phyloP scores from a whole-genome alignment of 2,888 invertebrate genomes.

The Sarcophaga rosellei region DNA sequence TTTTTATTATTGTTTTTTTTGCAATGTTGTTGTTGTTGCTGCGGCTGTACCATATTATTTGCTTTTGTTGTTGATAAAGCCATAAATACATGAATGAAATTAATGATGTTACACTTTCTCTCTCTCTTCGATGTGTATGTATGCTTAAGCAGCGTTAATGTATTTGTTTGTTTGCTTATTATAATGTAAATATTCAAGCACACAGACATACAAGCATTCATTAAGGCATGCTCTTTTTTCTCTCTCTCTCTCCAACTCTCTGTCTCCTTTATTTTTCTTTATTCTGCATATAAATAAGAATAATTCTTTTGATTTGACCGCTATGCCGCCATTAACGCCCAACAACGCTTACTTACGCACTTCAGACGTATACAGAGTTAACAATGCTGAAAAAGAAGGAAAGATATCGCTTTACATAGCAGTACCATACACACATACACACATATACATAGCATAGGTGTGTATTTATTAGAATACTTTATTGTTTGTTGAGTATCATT shows the following conservation, averaged over 20 bases:
- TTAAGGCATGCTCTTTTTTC: not conserved
- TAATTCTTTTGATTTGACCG: not conserved
- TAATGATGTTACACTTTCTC: not conserved
- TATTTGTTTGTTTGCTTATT: not conserved
- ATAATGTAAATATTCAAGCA: conserved; percentile 5
- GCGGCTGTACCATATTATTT: not conserved
- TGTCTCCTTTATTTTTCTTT: no score
- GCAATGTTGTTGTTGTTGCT: not conserved
- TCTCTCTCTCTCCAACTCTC: no score
- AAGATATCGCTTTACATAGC: no score
- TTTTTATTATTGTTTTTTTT: not conserved
- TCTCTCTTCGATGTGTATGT: not conserved
- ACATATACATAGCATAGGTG: not conserved
- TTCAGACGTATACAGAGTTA: no score
- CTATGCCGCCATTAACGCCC: not conserved
- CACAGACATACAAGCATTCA: not conserved
- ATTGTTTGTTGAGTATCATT: conserved; percentile 28
- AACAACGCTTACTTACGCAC: no score
- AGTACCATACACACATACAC: not conserved
- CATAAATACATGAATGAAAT: conserved; percentile 11
- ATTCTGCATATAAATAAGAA: not conserved
- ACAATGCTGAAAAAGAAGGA: no score
- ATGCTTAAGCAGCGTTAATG: not conserved
- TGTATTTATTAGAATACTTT: conserved; percentile 3
- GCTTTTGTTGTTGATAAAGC: not conserved